A percentile compares a stretch with the other conserved stretches of the same genome.
phyloP scores from a whole-genome alignment of 1,140 invertebrate genomes.

The Tachypleus tridentatus region DNA sequence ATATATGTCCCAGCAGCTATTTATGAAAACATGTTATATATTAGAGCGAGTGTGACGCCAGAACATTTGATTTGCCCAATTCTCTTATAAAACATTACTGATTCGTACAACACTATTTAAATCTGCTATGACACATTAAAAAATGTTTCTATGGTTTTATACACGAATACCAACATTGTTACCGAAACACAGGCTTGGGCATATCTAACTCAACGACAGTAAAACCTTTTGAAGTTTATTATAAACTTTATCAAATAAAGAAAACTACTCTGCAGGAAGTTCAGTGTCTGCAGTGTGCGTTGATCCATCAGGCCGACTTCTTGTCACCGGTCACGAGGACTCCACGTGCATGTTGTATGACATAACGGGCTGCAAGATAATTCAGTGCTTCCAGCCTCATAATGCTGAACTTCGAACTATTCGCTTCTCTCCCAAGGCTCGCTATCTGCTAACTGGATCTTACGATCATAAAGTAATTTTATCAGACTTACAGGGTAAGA shows the following conservation, averaged over 20 bases:
- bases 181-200: too few species aligned
- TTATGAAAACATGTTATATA: too few species aligned
- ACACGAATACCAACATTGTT: too few species aligned
- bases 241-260: not conserved
- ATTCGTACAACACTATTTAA: too few species aligned
- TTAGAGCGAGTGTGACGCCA: too few species aligned
- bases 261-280: constrained; percentile 47
- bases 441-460: constrained; percentile 89
- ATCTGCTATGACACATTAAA: too few species aligned
- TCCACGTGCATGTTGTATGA: constrained; percentile 88
- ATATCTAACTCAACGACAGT: too few species aligned
- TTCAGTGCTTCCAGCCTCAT: constrained; percentile 93
- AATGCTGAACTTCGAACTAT: constrained; percentile 84
- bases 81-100: too few species aligned
- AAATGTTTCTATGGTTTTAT: too few species aligned
- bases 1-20: too few species aligned
- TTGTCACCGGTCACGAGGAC: constrained; percentile 95
- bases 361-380: constrained; percentile 74
- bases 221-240: too few species aligned
- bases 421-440: constrained; percentile 91
- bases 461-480: constrained; percentile 94
- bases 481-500: constrained; percentile 82
- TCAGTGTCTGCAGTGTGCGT: constrained; percentile 89
- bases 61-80: too few species aligned
- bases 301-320: constrained; percentile 82